phyloP scores from a whole-genome alignment of 2,888 invertebrate genomes.

The Cheilosia vulpina region DNA sequence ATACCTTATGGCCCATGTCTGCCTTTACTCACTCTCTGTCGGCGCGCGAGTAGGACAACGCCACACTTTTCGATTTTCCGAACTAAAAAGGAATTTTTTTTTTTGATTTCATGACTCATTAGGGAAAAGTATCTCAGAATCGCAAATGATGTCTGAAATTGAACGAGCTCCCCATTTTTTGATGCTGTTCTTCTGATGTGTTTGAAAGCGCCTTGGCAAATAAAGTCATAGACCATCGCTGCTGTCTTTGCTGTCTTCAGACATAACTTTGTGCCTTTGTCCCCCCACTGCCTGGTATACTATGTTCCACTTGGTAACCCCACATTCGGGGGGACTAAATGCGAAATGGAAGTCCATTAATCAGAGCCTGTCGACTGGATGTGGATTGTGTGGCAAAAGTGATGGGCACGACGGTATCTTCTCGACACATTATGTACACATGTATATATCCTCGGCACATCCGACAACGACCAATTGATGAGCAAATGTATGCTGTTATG shows the following conservation, averaged over 20 bases:
- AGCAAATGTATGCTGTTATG: conserved; percentile 44
- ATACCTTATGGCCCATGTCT: conserved; percentile 69
- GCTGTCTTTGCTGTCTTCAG: conserved; percentile 30
- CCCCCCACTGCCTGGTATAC: not conserved
- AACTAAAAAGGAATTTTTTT: conserved; percentile 19
- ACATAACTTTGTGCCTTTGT: conserved; percentile 61
- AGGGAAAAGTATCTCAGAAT: conserved; percentile 65
- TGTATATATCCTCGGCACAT: conserved; percentile 49
- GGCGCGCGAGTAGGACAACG: conserved; percentile 10
- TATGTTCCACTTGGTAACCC: conserved; percentile 46
- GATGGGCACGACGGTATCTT: conserved; percentile 71
- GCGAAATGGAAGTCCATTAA: conserved; percentile 72
- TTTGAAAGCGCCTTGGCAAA: conserved; percentile 55
- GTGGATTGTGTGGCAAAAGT: conserved; percentile 72
- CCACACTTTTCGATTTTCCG: conserved; percentile 33
- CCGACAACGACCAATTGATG: conserved; percentile 57
- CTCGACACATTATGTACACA: conserved; percentile 51
- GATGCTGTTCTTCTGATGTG: conserved; percentile 3
- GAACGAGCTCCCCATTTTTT: conserved; percentile 66
- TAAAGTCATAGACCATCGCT: conserved; percentile 68
- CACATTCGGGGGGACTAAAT: conserved; percentile 47
- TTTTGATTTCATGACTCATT: conserved; percentile 75
- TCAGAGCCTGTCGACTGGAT: conserved; percentile 74
- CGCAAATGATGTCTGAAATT: conserved; percentile 74
- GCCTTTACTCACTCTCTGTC: conserved; percentile 51